Conservation (phyloP, 1,140 invertebrate species). For the Drosophila orena region DNA sequence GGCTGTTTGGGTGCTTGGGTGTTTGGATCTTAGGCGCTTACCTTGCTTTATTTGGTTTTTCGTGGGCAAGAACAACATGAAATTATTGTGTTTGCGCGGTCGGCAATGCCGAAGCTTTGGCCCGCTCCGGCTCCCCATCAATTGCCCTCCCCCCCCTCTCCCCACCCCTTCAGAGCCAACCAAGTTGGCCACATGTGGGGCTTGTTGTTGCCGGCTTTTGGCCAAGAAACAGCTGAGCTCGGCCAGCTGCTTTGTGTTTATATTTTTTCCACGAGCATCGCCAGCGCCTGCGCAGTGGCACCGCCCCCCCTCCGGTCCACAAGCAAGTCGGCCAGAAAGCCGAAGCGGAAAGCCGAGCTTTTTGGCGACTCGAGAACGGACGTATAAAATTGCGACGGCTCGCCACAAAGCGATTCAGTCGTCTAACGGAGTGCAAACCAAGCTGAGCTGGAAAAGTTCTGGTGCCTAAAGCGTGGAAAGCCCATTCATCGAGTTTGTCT, state of each 20-base stretch:
- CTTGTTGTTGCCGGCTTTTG: conserved; percentile 78
- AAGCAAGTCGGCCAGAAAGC: background rate
- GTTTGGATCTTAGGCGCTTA: conserved; percentile 32
- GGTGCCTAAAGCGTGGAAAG: conserved; percentile 36
- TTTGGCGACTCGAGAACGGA: conserved; percentile 49
- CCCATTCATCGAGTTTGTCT: conserved; percentile 19
- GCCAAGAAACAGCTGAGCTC: conserved; percentile 66
- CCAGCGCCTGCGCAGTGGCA: conserved; percentile 53
- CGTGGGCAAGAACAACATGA: conserved; percentile 36
- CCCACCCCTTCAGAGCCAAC: too few relatives aligned
- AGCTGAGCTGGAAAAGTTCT: conserved; percentile 63
- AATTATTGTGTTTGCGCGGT: conserved; percentile 43
- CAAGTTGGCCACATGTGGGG: conserved; percentile 27
- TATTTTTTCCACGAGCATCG: conserved; percentile 53
- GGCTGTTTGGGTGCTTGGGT: too few relatives aligned
- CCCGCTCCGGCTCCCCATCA: background rate
- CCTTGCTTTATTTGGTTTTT: conserved; percentile 45
- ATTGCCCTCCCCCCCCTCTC: background rate
- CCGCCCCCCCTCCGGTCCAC: background rate
- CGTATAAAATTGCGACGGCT: conserved; percentile 69
- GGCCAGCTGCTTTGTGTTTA: conserved; percentile 79
- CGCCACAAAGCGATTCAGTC: conserved; percentile 62
- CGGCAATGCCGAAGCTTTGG: conserved; percentile 37
- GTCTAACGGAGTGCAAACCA: conserved; percentile 76
- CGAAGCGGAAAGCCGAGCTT: conserved; percentile 70